A percentile compares a stretch with the other conserved stretches of the same genome.
phyloP scores from a whole-genome alignment of 2,797 vertebrate genomes.

The Poecilia picta region DNA sequence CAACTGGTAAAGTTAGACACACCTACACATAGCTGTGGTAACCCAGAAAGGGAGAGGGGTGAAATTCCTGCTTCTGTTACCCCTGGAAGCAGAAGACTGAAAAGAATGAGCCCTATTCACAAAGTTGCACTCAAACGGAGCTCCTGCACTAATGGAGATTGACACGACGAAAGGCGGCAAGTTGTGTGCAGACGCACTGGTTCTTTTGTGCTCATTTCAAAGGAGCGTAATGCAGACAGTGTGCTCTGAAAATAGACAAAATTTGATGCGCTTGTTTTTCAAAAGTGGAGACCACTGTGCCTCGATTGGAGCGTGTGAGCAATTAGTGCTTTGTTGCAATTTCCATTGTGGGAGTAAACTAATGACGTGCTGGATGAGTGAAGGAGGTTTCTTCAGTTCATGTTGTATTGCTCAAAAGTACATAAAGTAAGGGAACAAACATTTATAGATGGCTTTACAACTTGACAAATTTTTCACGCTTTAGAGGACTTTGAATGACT shows the following conservation, averaged over 20 bases:
- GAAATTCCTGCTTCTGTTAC: conserved; percentile 69
- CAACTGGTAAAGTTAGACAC: conserved; percentile 33
- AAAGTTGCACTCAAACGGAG: conserved; percentile 67
- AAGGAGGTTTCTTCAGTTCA: conserved; percentile 23
- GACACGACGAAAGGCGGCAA: conserved; percentile 74
- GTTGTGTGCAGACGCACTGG: conserved; percentile 72
- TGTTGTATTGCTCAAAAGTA: conserved; percentile 3
- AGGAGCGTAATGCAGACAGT: conserved; percentile 58
- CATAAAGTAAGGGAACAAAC: background rate
- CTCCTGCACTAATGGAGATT: conserved; percentile 75
- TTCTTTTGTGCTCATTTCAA: conserved; percentile 67
- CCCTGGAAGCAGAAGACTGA: conserved; percentile 65
- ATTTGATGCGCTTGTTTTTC: conserved; percentile 69
- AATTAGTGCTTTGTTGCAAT: conserved; percentile 60
- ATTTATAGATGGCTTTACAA: background rate
- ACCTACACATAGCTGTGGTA: conserved; percentile 36
- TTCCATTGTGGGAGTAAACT: conserved; percentile 47
- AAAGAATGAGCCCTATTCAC: conserved; percentile 79
- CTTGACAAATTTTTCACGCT: background rate
- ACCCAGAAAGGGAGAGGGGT: conserved; percentile 35
- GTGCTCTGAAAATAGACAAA: conserved; percentile 61
- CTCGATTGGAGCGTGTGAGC: conserved; percentile 59
- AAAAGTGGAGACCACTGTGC: conserved; percentile 48
- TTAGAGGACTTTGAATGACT: background rate
- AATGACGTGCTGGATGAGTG: conserved; percentile 21